Percentiles rank a stretch among this genome's conserved stretches.
Conservation (phyloP, 2,888 invertebrate species). For the Monoplex corrugatus region DNA sequence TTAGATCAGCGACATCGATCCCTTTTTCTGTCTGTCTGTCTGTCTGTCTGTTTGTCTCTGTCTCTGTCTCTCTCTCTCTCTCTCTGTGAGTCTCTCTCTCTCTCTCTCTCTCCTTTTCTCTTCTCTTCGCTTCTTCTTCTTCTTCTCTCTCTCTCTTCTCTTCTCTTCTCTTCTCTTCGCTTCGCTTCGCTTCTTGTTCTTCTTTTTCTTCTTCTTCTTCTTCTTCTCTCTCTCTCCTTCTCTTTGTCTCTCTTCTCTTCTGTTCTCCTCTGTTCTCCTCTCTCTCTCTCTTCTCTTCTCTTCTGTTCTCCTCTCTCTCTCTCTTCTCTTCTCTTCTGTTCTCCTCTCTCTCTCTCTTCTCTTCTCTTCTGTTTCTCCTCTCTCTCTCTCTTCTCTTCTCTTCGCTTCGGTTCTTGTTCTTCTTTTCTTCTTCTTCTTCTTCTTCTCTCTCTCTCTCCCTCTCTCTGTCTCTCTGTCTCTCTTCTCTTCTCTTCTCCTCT, state of each 20-base stretch:
- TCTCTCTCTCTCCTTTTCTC: neutral
- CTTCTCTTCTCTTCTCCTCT: neutral
- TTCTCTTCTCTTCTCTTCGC: neutral
- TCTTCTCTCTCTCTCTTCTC: neutral
- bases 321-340: no score
- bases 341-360: no score
- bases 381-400: no score
- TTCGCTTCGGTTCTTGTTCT: no score
- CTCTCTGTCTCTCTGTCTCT: neutral
- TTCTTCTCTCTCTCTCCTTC: neutral
- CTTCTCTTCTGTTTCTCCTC: no score
- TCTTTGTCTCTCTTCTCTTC: neutral
- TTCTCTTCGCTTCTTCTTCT: neutral
- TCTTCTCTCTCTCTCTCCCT: no score
- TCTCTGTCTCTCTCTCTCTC: neutral
- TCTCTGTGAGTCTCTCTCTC: neutral
- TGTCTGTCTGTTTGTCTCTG: neutral
- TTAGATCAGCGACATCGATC: neutral
- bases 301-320: no score
- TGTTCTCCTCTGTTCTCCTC: neutral
- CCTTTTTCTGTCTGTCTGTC: conserved; percentile 12
- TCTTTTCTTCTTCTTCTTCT: no score
- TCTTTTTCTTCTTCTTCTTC: neutral
- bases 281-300: no score
- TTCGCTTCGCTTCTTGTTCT: neutral